Evolutionary conservation across 1,140 invertebrate species (phyloP).

Genomic region (Drosophila lacteicornis): DNA sequence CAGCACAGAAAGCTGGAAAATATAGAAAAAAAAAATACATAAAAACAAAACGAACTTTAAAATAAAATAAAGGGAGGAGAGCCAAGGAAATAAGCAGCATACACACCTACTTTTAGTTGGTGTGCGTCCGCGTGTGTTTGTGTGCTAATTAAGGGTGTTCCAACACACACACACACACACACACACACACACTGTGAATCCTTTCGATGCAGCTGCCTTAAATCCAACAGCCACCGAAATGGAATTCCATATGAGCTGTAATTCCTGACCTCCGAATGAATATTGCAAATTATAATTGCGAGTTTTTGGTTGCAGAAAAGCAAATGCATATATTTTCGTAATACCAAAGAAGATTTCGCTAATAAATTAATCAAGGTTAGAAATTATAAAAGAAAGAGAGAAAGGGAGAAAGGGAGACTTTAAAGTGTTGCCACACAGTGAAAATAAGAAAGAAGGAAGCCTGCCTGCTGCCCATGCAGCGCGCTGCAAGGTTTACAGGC

Average conservation of each 20-base stretch:
- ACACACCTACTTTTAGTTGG: background rate
- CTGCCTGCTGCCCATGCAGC: no score
- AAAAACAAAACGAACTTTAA: constrained; percentile 39
- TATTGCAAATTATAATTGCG: background rate
- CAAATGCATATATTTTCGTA: background rate
- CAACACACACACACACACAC: background rate
- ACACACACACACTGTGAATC: background rate
- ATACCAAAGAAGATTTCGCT: background rate
- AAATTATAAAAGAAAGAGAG: background rate
- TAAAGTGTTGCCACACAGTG: background rate
- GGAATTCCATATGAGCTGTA: background rate
- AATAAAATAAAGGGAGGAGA: constrained; percentile 23
- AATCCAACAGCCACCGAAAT: background rate
- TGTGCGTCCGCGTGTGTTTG: background rate
- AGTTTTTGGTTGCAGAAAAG: no score
- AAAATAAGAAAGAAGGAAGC: no score
- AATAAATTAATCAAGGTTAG: background rate
- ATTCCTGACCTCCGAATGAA: background rate
- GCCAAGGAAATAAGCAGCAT: constrained; percentile 4
- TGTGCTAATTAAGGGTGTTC: constrained; percentile 22
- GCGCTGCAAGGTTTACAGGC: no score
- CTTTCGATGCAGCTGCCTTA: background rate
- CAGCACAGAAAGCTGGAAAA: constrained; percentile 1
- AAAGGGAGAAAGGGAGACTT: background rate
- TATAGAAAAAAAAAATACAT: constrained; percentile 3